Percentiles rank a stretch among this genome's conserved stretches.
These are phyloP conservation scores for Loriculus beryllinus DNA, from an alignment of 2,797 vertebrate species.

Conservation along the genomic window DNA sequence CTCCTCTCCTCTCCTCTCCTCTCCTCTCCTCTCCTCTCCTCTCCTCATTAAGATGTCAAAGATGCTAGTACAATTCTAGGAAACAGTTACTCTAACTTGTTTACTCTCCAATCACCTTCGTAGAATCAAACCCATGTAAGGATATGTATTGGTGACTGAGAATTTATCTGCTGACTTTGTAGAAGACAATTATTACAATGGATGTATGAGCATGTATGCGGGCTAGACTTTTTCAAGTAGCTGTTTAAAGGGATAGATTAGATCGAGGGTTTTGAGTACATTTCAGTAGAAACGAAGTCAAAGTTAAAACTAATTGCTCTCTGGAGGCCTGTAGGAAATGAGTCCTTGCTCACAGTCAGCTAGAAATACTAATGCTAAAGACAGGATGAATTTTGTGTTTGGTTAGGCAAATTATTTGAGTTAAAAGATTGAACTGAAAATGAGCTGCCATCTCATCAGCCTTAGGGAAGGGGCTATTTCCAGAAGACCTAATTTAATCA, in stretches of 20 bases:
- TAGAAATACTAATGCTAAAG: background rate
- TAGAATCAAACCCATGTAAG: background rate
- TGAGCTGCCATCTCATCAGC: background rate
- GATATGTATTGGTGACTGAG: background rate
- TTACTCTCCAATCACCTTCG: background rate
- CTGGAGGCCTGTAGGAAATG: background rate
- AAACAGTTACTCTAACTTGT: background rate
- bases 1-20: too few species aligned
- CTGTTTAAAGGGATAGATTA: background rate
- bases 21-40: too few species aligned
- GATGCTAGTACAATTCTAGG: background rate
- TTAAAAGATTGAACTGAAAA: background rate
- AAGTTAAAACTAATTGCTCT: background rate
- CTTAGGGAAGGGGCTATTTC: background rate
- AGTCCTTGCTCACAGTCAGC: background rate
- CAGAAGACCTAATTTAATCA: slow-evolving; percentile 18
- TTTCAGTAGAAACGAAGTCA: background rate
- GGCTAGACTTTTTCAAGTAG: background rate
- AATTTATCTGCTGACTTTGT: background rate
- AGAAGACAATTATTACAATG: background rate
- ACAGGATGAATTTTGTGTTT: background rate
- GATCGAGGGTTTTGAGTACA: background rate
- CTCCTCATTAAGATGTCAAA: background rate
- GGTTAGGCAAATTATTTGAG: background rate
- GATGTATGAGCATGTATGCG: background rate